A percentile compares a stretch with the other conserved stretches of the same genome.
phyloP scores from a whole-genome alignment of 2,888 invertebrate species.

The Acronicta aceris region DNA sequence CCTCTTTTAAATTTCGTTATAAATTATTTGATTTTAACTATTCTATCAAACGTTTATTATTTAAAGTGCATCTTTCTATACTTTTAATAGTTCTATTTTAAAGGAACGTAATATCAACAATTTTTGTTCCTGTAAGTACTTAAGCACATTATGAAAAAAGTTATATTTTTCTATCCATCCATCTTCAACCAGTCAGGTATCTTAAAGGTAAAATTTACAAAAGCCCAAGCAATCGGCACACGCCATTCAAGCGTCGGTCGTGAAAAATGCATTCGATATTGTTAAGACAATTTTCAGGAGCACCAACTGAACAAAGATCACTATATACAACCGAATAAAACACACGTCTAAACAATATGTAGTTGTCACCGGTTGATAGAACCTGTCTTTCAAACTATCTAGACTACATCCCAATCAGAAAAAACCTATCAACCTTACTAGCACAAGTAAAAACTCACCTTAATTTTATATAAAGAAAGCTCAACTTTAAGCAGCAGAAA shows the following conservation, averaged over 20 bases:
- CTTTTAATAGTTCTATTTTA: no score
- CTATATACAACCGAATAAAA: conserved; percentile 82
- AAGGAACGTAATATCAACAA: no score
- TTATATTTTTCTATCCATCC: no score
- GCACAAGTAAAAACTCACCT: conserved; percentile 27
- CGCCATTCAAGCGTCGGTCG: conserved; percentile 54
- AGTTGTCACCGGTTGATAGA: conserved; percentile 87
- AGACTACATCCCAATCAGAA: conserved; percentile 37
- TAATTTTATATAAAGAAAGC: accelerated
- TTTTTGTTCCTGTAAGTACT: no score
- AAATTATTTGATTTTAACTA: no score
- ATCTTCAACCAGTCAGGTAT: background rate
- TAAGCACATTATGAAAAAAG: no score
- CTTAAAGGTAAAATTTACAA: conserved; percentile 39
- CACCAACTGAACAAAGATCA: conserved; percentile 78
- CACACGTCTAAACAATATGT: conserved; percentile 84
- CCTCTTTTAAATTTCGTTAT: no score
- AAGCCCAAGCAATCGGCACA: conserved; percentile 52
- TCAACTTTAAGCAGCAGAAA: conserved; percentile 6
- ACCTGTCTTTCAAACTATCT: conserved; percentile 87
- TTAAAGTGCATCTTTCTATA: no score
- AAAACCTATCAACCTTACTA: background rate
- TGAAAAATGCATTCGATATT: conserved; percentile 75
- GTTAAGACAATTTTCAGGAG: conserved; percentile 75
- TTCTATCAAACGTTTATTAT: no score